phyloP scores from a whole-genome alignment of 1,140 invertebrate species.

The Nasonia vitripennis region DNA sequence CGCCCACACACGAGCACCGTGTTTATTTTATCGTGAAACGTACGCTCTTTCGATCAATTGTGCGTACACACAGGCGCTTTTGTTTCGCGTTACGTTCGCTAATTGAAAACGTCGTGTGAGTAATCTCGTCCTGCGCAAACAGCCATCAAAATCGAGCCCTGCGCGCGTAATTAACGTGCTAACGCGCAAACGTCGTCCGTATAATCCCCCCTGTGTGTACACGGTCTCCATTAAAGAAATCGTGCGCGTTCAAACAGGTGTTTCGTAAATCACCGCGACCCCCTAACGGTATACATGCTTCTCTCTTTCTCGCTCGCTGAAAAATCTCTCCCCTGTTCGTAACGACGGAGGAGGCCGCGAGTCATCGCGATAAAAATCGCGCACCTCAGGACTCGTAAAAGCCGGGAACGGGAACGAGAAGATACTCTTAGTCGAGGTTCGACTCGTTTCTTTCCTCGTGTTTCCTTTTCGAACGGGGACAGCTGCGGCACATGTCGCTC shows the following conservation, averaged over 20 bases:
- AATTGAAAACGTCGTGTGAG: too few relatives aligned
- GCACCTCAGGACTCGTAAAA: background rate
- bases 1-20: too few relatives aligned
- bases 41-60: background rate
- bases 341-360: background rate
- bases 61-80: background rate
- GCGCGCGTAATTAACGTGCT: background rate
- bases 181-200: background rate
- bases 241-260: constrained; percentile 19
- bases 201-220: background rate
- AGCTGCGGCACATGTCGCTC: too few relatives aligned
- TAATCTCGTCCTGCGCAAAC: background rate
- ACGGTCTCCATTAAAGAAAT: constrained; percentile 18
- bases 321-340: background rate
- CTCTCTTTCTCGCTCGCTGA: background rate
- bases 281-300: constrained; percentile 23
- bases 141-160: background rate
- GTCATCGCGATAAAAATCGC: constrained; percentile 4
- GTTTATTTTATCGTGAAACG: background rate
- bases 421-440: background rate
- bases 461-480: too few relatives aligned
- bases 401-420: background rate
- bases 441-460: background rate
- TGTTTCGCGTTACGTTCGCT: too few relatives aligned
- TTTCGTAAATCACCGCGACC: constrained; percentile 33